phyloP scores from a whole-genome alignment of 2,113 vertebrate species.

The Mastomys natalensis region DNA sequence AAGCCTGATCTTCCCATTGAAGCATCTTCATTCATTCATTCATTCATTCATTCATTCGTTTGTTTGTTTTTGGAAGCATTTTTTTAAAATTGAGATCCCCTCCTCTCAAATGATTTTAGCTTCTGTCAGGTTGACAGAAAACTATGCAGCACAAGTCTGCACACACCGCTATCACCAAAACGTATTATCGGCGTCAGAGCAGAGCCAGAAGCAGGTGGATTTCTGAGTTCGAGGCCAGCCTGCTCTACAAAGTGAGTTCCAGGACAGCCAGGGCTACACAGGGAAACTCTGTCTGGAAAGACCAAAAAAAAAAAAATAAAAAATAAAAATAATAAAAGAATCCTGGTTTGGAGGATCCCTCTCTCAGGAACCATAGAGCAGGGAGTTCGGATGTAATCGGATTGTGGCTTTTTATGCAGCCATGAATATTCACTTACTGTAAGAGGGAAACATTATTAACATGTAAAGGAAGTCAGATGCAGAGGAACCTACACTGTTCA shows the following conservation, averaged over 20 bases:
- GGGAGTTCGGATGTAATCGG: neutral
- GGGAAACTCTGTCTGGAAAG: too few species aligned
- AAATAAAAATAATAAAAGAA: too few species aligned
- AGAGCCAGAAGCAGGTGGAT: too few species aligned
- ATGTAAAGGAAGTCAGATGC: neutral
- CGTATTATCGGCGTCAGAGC: fast-evolving
- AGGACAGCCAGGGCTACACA: too few species aligned
- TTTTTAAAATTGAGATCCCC: neutral
- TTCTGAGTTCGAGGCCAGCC: too few species aligned
- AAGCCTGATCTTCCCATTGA: neutral
- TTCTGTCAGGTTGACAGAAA: neutral
- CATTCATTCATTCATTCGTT: too few species aligned
- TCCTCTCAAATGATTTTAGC: neutral
- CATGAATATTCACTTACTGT: fast-evolving
- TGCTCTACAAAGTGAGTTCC: too few species aligned
- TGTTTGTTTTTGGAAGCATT: too few species aligned
- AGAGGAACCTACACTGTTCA: fast-evolving
- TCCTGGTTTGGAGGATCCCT: too few species aligned
- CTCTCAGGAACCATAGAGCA: neutral
- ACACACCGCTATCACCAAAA: fast-evolving
- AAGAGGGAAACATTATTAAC: fast-evolving
- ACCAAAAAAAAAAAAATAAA: too few species aligned
- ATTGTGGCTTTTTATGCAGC: fast-evolving
- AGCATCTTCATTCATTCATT: neutral
- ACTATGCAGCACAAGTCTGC: neutral